Conservation (phyloP, 1,140 invertebrate species). For the Calliopsis andreniformis region DNA sequence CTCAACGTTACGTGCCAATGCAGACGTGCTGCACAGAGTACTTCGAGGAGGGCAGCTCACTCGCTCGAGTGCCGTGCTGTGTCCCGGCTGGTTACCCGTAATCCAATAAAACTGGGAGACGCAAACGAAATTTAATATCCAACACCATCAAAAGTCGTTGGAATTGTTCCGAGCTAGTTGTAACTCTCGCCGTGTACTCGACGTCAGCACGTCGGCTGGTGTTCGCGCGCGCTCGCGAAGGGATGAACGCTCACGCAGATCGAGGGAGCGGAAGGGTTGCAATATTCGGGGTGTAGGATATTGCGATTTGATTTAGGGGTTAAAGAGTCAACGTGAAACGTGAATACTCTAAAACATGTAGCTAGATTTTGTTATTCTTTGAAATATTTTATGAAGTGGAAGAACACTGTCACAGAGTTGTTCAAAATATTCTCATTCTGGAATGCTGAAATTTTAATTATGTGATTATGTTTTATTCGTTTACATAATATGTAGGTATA, state of each 20-base stretch:
- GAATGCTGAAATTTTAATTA: too few species aligned
- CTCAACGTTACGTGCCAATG: constrained; percentile 66
- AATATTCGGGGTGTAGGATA: too few species aligned
- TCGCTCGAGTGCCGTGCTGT: constrained; percentile 67
- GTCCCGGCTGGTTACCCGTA: constrained; percentile 76
- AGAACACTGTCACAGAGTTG: too few species aligned
- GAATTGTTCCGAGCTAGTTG: constrained; percentile 75
- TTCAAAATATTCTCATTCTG: too few species aligned
- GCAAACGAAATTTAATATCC: constrained; percentile 80
- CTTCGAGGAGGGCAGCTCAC: constrained; percentile 71
- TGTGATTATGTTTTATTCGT: too few species aligned
- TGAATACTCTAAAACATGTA: too few species aligned
- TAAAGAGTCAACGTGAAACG: not conserved
- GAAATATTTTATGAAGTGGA: too few species aligned
- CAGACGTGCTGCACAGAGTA: constrained; percentile 67
- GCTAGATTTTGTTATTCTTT: too few species aligned
- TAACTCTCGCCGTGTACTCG: constrained; percentile 57
- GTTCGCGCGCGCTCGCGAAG: constrained; percentile 31
- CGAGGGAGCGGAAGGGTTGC: not conserved
- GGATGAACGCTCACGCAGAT: constrained; percentile 17
- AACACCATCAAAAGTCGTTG: constrained; percentile 79
- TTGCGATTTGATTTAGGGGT: too few species aligned
- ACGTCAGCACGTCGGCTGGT: constrained; percentile 10
- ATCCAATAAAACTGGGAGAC: constrained; percentile 79
- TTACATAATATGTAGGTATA: too few species aligned